Base-by-base conservation (phyloP, 2,113 vertebrate genomes). In the Lontra canadensis region DNA sequence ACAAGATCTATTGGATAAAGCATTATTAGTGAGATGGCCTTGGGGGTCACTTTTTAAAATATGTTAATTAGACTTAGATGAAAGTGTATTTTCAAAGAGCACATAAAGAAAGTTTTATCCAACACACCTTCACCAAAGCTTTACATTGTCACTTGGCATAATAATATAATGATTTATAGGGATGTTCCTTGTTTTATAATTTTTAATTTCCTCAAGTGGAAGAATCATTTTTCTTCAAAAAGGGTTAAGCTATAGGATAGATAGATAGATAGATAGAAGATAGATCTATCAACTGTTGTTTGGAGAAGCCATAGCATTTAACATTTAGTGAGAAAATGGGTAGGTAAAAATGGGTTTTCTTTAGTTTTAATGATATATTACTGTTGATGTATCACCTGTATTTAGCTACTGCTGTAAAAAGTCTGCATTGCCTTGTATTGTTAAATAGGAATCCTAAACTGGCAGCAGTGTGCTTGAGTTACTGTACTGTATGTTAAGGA, bases 1-100 rank as follows among this genome's bases (percentile, higher is more conserved):
- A 94, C 25, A 87, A 98, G 87, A 96, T 97, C 96, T 98, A 80
- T 49, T 97, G 78, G 88, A 94, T 98, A 96, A 78, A 97, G 86
- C 42, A 44, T 97, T 97, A 97, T 98, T 98, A 97, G 85, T 57
- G 80, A 96, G 78, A 86, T 90, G 96, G 67, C 86, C 96, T 82
- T 21, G 84, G 65, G 69, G 91, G 92, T 97, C 96, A 89, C 65
- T 34, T 8, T 97, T 94, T 95, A 93, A 44, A 47, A 86, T 95
- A 76, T 82, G 93, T 95, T 98, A 97, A 97, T 97, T 93, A 97
- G 88, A 73, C 42, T 95, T 92, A 95, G 31, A 95, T 93, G 84
- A 82, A 29, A 94, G 2, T 34, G 83, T 96, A 95, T 97, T 96
- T 95, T 83, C 14, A 84, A 96, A 97, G 47, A 90, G 63, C 14